A percentile compares a stretch with the other conserved stretches of the same genome.
Conservation (phyloP, 1,140 invertebrate species). For the Drosophila dunni region DNA sequence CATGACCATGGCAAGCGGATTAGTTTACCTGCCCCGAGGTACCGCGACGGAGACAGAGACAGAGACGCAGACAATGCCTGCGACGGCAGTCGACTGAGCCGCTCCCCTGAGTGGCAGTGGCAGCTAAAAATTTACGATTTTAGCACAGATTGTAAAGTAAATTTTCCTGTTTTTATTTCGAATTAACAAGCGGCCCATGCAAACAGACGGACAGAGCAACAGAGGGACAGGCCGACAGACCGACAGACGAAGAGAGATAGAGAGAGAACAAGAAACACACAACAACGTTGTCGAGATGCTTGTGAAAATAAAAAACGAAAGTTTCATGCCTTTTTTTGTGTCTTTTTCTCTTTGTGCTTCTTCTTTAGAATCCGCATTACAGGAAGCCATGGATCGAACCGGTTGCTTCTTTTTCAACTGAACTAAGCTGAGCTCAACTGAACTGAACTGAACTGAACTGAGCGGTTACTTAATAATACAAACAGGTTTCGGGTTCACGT, state of each 20-base stretch:
- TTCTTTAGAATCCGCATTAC: constrained; percentile 59
- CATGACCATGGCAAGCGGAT: constrained; percentile 73
- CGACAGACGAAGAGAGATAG: not conserved
- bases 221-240: constrained; percentile 6
- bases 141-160: constrained; percentile 82
- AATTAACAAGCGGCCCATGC: constrained; percentile 74
- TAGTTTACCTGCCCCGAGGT: constrained; percentile 55
- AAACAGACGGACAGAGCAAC: constrained; percentile 41
- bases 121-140: constrained; percentile 79
- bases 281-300: constrained; percentile 21
- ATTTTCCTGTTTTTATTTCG: constrained; percentile 82
- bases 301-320: constrained; percentile 73
- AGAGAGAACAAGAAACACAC: constrained; percentile 6
- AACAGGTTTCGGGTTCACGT: constrained; percentile 60
- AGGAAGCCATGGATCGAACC: constrained; percentile 69
- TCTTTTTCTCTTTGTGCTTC: constrained; percentile 17
- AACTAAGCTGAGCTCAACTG: constrained; percentile 19
- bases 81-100: constrained; percentile 31
- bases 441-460: constrained; percentile 27
- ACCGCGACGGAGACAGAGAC: constrained; percentile 11
- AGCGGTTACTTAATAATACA: constrained; percentile 78
- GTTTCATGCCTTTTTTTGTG: constrained; percentile 55
- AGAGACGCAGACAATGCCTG: constrained; percentile 1
- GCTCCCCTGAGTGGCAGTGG: constrained; percentile 56
- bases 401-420: constrained; percentile 45